Base-by-base conservation (phyloP, 2,113 vertebrate genomes). In the Rhinopomastus cyanomelas region DNA sequence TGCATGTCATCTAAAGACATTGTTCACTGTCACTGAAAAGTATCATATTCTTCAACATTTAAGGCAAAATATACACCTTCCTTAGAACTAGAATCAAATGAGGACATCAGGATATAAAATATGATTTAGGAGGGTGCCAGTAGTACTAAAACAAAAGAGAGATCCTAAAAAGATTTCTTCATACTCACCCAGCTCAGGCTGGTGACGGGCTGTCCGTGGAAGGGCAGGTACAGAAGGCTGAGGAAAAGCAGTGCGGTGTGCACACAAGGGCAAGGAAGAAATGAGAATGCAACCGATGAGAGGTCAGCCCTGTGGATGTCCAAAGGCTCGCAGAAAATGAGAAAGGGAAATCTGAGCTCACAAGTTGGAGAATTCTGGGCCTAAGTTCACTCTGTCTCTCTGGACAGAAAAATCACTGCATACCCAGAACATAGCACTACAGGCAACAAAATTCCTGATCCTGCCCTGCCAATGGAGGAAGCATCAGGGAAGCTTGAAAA, bases 41-140 rank as follows among this genome's bases (percentile, higher is more conserved):
- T 46, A 84, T 57, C 53, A 46, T 30, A 42, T 72, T 86, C 21
- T 79, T 73, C 84, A 88, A 81, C 11, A 30, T 78, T 67, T 90
- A 84, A 88, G 39, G 26, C 19, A 39, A 84, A 57, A 78, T 57
- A 68, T 42, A 37, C 13, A 27, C 2, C 3, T 1, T 48, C 26
- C 55, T 78, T 55, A 90, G 36, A 87, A 61, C 81, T 69, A 79
- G 30, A 80, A 30, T 20, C 44, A 60, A 44, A 51, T 64, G 81
- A 89, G 49, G n/a, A 52, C 29, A 49, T 1, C 0, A 26, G 20
- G 78, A 34, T 62, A 78, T 37, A 75, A 86, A 88, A 71, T 4
- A 36, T 20, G 27, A 80, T 81, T 66, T 78, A 85, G 12, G 29
- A 88, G 29, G 20, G 59, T 8, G 13, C 5, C 60, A 52, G 23